Conservation (phyloP, 2,113 vertebrate genomes). For the Apteryx owenii region DNA sequence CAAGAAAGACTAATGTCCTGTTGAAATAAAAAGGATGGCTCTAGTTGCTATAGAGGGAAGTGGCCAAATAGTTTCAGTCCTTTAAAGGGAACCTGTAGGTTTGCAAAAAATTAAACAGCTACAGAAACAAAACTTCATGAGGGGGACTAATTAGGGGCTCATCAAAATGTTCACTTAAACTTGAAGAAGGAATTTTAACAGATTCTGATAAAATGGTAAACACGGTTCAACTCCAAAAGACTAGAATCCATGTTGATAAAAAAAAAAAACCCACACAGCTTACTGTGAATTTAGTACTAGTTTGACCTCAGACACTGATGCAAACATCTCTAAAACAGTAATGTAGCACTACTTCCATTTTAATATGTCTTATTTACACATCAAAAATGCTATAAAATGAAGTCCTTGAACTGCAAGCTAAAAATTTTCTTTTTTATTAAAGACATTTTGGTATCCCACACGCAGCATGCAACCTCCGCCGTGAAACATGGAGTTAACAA, state of each 20-base stretch:
- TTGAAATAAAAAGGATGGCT: not conserved
- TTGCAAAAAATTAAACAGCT: not conserved
- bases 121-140: not conserved
- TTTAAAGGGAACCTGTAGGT: not conserved
- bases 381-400: not conserved
- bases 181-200: not conserved
- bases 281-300: not conserved
- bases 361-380: not conserved
- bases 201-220: not conserved
- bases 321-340: not conserved
- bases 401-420: not conserved
- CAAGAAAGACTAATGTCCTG: not conserved
- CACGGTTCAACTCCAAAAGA: not conserved
- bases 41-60: not conserved
- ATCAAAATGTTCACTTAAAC: not conserved
- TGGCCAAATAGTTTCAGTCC: not conserved
- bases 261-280: not conserved
- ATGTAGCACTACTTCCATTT: not conserved
- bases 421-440: not conserved
- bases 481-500: not conserved
- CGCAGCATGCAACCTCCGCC: not conserved
- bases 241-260: not conserved
- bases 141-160: not conserved
- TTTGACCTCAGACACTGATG: not conserved
- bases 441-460: conserved; percentile 17